Conservation (phyloP, 2,888 invertebrate species). For the Gisinianus flammeolus region DNA sequence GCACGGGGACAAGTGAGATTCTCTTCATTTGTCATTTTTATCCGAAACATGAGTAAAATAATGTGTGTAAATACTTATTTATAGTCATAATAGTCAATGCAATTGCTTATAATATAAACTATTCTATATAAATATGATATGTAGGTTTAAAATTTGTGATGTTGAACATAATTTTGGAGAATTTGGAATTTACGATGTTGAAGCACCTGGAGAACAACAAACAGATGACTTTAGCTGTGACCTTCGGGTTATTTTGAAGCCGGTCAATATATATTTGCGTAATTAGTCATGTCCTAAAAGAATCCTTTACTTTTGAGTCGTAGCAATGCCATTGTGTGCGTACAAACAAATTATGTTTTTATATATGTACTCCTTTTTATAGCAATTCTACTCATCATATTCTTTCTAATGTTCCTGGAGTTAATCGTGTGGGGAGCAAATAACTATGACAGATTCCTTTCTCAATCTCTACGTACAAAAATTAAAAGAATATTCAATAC, state of each 20-base stretch:
- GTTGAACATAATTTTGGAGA: slow-evolving; percentile 48
- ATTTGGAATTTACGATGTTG: slow-evolving; percentile 57
- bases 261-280: slow-evolving; percentile 76
- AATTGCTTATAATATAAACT: no score
- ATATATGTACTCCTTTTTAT: background rate
- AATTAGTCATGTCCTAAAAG: slow-evolving; percentile 60
- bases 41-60: background rate
- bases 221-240: slow-evolving; percentile 30
- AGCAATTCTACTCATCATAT: slow-evolving; percentile 8
- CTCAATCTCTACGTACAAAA: no score
- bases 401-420: background rate
- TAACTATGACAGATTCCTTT: background rate
- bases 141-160: slow-evolving; percentile 17
- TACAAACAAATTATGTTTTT: background rate
- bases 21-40: background rate
- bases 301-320: background rate
- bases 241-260: slow-evolving; percentile 57
- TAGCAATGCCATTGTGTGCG: background rate
- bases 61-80: background rate
- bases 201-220: background rate
- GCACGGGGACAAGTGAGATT: slow-evolving; percentile 47
- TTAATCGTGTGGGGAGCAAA: background rate
- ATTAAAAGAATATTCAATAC: background rate
- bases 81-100: no score
- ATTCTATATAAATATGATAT: no score